Evolutionary conservation across 2,888 invertebrate genomes (phyloP).

Genomic region (Tetragonula carbonaria): DNA sequence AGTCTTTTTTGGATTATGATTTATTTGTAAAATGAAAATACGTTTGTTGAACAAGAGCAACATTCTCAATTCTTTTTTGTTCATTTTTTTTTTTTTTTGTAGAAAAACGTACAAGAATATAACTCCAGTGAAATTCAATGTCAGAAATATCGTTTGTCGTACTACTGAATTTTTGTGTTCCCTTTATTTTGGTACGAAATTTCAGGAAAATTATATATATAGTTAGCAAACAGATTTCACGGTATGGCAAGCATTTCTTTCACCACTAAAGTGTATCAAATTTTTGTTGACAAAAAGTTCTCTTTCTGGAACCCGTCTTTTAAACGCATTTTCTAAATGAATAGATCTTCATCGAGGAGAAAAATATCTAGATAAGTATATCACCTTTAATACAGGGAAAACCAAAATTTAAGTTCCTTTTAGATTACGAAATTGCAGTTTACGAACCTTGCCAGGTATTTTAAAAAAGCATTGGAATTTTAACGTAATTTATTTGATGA

Average conservation of each 20-base stretch:
- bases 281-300: neutral
- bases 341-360: neutral
- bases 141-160: slow-evolving; percentile 26
- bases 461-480: neutral
- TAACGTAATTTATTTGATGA: neutral
- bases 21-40: neutral
- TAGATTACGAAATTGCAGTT: neutral
- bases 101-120: neutral
- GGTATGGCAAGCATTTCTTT: neutral
- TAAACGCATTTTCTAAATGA: neutral
- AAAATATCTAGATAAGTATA: neutral
- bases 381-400: neutral
- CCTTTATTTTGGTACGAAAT: neutral
- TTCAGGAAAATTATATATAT: neutral
- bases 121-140: slow-evolving; percentile 1
- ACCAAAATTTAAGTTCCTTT: slow-evolving; percentile 11
- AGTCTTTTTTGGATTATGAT: neutral
- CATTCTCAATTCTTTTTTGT: neutral
- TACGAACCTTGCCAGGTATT: neutral
- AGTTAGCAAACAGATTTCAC: slow-evolving; percentile 16
- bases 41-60: neutral
- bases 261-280: neutral
- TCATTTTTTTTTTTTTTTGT: neutral
- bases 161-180: slow-evolving; percentile 35
- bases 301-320: neutral